Base-by-base conservation (phyloP, 1,140 invertebrate species). In the Drosophila suzukii region DNA sequence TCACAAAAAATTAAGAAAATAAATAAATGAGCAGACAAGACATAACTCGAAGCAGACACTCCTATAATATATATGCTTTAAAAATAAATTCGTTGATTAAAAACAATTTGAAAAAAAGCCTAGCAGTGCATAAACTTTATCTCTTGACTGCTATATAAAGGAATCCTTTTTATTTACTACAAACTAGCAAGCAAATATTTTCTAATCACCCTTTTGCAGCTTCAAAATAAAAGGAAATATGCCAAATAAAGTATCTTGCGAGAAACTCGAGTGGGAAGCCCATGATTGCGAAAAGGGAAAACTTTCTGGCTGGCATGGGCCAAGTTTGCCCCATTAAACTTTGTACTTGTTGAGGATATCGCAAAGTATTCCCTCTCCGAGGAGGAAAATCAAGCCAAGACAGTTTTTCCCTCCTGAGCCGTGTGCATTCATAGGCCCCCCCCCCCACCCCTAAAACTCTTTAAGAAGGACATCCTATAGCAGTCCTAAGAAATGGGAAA, bases 261-360 rank as follows among this genome's bases (percentile, higher is more conserved):
- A 4, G 24, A 46, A 56, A 38, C 43, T 49, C n/a, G 13, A 44
- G 60, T 24, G 65, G 65, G 38, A 65, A 68, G 15, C 24, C 39
- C 38, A 65, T 44, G 61, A 68, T 54, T 49, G 49, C 39, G 66
- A 71, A 41, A 43, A 49, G 44, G 44, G 43, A 50, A 49, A 70
- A 58, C 44, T 71, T 71, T 70, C 15, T 12, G 15, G 20, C 13
- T 38, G 13, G 32, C 46, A 15, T 51, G 24, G 61, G 36, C 60
- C 75, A 50, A 55, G 62, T 60, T 56, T 77, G 74, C 7, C 49
- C 30, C 73, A 60, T 68, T 76, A 30, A 75, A 59, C 56, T 70
- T 70, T 49, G 41, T 77, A 78, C 75, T 78, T 77, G 75, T 77
- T 77, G 74, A 77, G 63, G 75, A 78, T 53, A 76, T 54, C 54